Evolutionary conservation across 2,113 vertebrate genomes (phyloP), one percentile per base, ranked within the genome.

Genomic region (Numenius arquata): DNA sequence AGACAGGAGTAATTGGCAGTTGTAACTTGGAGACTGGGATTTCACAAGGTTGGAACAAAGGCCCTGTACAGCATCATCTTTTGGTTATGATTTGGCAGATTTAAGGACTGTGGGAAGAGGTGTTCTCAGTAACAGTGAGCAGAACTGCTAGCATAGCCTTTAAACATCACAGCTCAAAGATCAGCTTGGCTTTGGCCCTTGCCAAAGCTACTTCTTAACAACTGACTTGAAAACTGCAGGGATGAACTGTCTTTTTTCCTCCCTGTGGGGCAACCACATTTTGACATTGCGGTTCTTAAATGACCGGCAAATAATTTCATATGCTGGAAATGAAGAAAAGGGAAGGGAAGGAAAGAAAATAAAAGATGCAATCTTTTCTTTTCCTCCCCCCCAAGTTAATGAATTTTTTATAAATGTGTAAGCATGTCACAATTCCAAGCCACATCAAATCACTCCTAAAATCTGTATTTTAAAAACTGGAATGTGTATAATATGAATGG

Each of bases 231-330:
- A 89, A 93, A 92, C 90, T 93, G 78, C 66, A 53, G 77, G 84
- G 87, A 41, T 97, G 96, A 98, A 97, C 97, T 97, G 97, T 86
- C 96, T 97, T 96, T 94, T 97, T 94, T 95, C 82, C 95, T 97
- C 96, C 97, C 97, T 77, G 2, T 48, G 97, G 97, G 96, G 93
- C 90, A 84, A 95, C 94, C 94, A 38, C 59, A 73, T 92, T 97
- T 97, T 92, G 97, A 96, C 96, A 74, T 38, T 95, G 96, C 2
- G 95, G 97, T 97, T 98, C 96, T 93, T 95, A 83, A 95, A 93
- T 90, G 97, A 92, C 96, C 94, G 3, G 84, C 92, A 91, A 96
- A 97, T 96, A 93, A 97, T 93, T 97, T 97, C 85, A 34, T 84
- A 77, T 40, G 70, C 87, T 95, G 65, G 92, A 97, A 96, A 96